Conservation (phyloP, 2,113 vertebrate species). For the Sinocyclocheilus anophthalmus region DNA sequence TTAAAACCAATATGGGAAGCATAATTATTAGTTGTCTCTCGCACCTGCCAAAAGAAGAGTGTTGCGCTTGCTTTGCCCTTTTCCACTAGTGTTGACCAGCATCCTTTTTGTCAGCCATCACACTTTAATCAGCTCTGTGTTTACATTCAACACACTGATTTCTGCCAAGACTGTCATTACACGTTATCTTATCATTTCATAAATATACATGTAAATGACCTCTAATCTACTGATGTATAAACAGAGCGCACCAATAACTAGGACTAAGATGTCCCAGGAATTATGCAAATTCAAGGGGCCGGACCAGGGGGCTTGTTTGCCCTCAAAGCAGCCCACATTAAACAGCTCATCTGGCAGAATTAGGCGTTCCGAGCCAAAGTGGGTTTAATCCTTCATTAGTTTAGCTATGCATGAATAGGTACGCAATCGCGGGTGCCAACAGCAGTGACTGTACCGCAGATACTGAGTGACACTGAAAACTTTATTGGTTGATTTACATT, state of each 20-base stretch:
- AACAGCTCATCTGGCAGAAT: conserved; percentile 39
- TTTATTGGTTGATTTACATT: conserved; percentile 41
- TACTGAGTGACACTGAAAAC: conserved; percentile 13
- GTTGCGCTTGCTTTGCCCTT: conserved; percentile 15
- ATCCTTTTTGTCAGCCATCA: conserved; percentile 13
- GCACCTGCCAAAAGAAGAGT: not conserved
- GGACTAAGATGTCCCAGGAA: conserved; percentile 48
- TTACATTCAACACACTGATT: conserved; percentile 42
- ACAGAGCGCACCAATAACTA: conserved; percentile 66
- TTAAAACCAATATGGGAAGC: not conserved
- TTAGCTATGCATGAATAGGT: conserved; percentile 38
- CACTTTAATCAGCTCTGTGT: conserved; percentile 47
- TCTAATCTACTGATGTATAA: conserved; percentile 63
- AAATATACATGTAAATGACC: conserved; percentile 57
- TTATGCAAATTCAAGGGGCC: conserved; percentile 41
- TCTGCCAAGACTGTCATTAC: conserved; percentile 41
- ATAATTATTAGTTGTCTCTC: not conserved
- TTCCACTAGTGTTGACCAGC: conserved; percentile 20
- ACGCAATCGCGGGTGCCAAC: not conserved
- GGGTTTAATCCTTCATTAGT: conserved; percentile 49
- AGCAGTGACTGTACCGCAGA: not conserved
- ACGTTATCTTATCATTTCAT: conserved; percentile 54
- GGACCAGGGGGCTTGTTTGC: conserved; percentile 13
- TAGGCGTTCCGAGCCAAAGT: conserved; percentile 22
- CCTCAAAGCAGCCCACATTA: conserved; percentile 6